Conservation (phyloP, 1,140 invertebrate species). For the Heliconius nattereri region DNA sequence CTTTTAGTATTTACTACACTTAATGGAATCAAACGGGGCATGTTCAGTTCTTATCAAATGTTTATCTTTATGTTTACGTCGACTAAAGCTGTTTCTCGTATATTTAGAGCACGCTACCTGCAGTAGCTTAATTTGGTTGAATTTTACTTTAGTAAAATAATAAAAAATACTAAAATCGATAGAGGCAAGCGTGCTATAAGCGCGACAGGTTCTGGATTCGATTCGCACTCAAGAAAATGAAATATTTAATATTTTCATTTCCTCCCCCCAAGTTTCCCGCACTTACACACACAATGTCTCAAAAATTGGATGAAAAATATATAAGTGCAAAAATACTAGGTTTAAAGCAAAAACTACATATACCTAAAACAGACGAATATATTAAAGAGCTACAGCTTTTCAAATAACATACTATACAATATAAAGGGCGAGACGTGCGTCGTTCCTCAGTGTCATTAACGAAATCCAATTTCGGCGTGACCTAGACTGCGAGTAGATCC, state of each 20-base stretch:
- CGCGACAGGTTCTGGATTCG: too few species aligned
- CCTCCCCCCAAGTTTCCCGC: too few species aligned
- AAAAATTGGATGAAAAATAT: too few species aligned
- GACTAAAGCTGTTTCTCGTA: not conserved
- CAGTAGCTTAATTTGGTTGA: not conserved
- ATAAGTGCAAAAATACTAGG: too few species aligned
- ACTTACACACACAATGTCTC: too few species aligned
- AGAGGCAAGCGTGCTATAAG: too few species aligned
- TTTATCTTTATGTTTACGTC: conserved; percentile 7
- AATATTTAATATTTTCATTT: too few species aligned
- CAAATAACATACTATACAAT: not conserved
- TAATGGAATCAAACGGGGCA: not conserved
- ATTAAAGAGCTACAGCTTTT: too few species aligned
- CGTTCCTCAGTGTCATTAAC: not conserved
- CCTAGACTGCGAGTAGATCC: not conserved
- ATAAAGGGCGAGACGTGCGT: conserved; percentile 3
- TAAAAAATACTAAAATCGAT: not conserved
- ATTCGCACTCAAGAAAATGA: too few species aligned
- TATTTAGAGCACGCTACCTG: not conserved
- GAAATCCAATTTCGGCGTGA: not conserved
- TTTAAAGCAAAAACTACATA: too few species aligned
- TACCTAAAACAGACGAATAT: too few species aligned
- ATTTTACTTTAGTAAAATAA: not conserved
- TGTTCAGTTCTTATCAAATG: not conserved
- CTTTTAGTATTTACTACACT: not conserved